Evolutionary conservation across 2,797 vertebrate genomes (phyloP).

Genomic region (Cephalopachus bancanus): DNA sequence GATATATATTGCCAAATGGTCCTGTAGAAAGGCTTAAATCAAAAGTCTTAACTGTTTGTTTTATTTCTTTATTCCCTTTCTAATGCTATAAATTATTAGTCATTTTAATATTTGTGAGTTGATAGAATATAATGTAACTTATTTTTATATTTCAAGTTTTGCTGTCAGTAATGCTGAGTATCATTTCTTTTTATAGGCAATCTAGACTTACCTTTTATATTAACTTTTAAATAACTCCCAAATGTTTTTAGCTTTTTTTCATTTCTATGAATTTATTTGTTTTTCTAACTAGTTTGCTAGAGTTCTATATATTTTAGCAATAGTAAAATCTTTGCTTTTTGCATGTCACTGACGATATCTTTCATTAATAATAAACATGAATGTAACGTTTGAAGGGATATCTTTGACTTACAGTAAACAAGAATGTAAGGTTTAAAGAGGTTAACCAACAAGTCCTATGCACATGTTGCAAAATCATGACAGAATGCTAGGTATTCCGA

Average conservation of each 20-base stretch:
- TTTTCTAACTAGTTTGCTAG: neutral
- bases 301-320: neutral
- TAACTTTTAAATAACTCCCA: neutral
- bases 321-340: neutral
- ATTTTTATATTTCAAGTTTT: neutral
- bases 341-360: neutral
- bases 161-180: neutral
- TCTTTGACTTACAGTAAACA: neutral
- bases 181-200: neutral
- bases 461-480: neutral
- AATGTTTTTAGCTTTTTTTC: neutral
- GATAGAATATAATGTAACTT: neutral
- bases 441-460: neutral
- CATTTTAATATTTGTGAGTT: neutral
- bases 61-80: neutral
- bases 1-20: neutral
- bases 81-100: neutral
- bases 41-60: neutral
- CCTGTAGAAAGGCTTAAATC: neutral
- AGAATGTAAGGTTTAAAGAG: neutral
- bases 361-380: neutral
- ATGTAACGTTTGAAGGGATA: neutral
- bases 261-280: neutral
- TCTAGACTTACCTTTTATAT: neutral
- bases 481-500: neutral